phyloP scores from a whole-genome alignment of 2,888 invertebrate genomes.

The Hedya salicella region DNA sequence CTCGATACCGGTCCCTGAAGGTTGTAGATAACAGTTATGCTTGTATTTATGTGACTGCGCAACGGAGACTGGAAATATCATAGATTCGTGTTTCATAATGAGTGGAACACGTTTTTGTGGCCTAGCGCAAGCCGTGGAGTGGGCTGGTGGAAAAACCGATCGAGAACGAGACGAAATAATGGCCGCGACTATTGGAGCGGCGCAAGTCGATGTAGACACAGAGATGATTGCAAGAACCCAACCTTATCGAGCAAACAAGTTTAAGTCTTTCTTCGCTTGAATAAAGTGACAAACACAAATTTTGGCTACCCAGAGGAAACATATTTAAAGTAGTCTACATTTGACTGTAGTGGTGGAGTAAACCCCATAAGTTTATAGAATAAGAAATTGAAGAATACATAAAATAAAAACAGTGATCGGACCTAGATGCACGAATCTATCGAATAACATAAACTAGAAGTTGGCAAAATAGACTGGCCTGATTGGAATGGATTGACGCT shows the following conservation, averaged over 20 bases:
- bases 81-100: constrained; percentile 83
- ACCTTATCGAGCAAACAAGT: constrained; percentile 2
- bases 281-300: too few species aligned
- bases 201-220: constrained; percentile 65
- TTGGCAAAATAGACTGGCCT: too few species aligned
- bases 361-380: too few species aligned
- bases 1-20: constrained; percentile 79
- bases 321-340: too few species aligned
- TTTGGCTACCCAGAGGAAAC: too few species aligned
- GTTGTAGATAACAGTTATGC: constrained; percentile 82
- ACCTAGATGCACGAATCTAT: too few species aligned
- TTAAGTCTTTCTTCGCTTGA: too few species aligned
- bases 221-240: neutral
- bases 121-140: constrained; percentile 66
- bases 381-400: too few species aligned
- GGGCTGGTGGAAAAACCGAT: constrained; percentile 48
- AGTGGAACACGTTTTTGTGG: constrained; percentile 78
- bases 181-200: constrained; percentile 69
- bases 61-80: constrained; percentile 77
- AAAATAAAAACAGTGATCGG: too few species aligned
- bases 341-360: too few species aligned
- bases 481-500: too few species aligned
- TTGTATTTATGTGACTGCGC: constrained; percentile 79
- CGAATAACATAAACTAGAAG: too few species aligned
- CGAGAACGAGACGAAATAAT: constrained; percentile 63